A percentile compares a stretch with the other conserved stretches of the same genome.
phyloP scores from a whole-genome alignment of 2,113 vertebrate genomes.

The Rhea americana region DNA sequence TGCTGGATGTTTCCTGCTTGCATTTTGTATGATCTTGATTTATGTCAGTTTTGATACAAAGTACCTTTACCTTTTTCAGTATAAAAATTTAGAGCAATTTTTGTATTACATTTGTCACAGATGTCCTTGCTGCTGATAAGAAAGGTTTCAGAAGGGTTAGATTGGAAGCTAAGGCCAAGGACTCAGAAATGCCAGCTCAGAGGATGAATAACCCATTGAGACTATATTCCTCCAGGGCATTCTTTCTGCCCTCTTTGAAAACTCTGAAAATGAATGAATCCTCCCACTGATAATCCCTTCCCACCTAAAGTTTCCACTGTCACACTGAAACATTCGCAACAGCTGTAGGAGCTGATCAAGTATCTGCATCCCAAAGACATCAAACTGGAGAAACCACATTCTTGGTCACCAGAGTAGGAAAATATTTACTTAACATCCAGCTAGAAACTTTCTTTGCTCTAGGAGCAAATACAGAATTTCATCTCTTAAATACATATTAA shows the following conservation, averaged over 20 bases:
- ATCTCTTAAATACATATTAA: not conserved
- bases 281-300: not conserved
- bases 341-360: not conserved
- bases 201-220: not conserved
- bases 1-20: not conserved
- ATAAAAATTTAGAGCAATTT: not conserved
- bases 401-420: not conserved
- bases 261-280: not conserved
- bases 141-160: not conserved
- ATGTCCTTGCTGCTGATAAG: not conserved
- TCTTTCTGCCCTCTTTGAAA: not conserved
- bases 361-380: not conserved
- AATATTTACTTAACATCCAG: not conserved
- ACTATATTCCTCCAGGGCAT: not conserved
- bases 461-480: not conserved
- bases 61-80: not conserved
- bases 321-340: not conserved
- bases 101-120: not conserved
- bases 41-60: not conserved
- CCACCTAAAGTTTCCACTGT: not conserved
- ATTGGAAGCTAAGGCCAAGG: not conserved
- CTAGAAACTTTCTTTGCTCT: not conserved
- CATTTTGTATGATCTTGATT: not conserved
- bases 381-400: not conserved
- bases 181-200: not conserved